Base-by-base conservation (phyloP, 2,797 vertebrate genomes). In the Lycodopsis pacificus region DNA sequence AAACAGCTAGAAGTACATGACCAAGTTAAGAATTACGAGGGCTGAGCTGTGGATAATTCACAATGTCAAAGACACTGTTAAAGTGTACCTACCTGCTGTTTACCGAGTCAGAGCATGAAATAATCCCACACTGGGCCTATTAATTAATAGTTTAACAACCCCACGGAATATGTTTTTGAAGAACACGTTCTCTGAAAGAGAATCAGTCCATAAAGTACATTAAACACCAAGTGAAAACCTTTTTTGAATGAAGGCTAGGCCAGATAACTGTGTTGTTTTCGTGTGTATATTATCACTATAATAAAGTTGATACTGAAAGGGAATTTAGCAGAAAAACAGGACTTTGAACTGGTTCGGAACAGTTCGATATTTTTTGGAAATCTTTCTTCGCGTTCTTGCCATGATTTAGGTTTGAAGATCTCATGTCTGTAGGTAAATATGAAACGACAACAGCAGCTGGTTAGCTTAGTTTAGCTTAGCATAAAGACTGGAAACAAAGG, bases 71-170 rank as follows among this genome's bases (percentile, higher is more conserved):
- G 49, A 56, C 65, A 61, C 32, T 61, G 76, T 83, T 86, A 69
- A 83, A 54, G 19, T 84, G 32, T 64, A 48, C 66, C 36, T 66
- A 51, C 54, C 7, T 63, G 4, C 30, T 30, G 54, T 73, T 78
- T 59, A 76, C 65, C 69, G 38, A 66, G 54, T 66, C 72, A 42
- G 19, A 73, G 34, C 59, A 58, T 63, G 5, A 78, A 79, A 74
- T 62, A 46, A 79, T 70, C 77, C 58, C 82, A 75, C 15, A 19
- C 15, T n/a, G 10, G 38, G 56, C 22, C 40, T 44, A 65, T 80
- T 67, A 65, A 81, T 88, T 67, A 65, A 81, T 88, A 4, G n/a
- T 83, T 83, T 81, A 56, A 77, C 88, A 86, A 87, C 91, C 86
- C 32, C 12, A 17, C 5, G 34, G 25, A 65, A 59, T 42, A 17